Conservation (phyloP, 2,888 invertebrate genomes). For the Rhaphigaster nebulosa region DNA sequence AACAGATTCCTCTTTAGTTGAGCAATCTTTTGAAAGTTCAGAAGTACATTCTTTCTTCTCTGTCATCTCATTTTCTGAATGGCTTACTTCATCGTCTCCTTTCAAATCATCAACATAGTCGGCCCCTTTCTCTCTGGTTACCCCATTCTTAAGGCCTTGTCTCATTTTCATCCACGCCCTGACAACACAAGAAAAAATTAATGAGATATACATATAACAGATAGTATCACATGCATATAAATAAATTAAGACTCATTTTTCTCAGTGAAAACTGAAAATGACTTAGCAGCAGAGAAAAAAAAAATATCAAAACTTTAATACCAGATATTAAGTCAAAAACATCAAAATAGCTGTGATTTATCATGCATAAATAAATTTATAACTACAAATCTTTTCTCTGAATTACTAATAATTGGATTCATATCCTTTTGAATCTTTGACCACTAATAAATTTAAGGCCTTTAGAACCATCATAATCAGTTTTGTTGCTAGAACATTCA, state of each 20-base stretch:
- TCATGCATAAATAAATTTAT: no score
- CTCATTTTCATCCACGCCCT: slow-evolving; percentile 41
- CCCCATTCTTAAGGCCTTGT: neutral
- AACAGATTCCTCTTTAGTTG: neutral
- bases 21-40: neutral
- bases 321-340: no score
- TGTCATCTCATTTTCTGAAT: neutral
- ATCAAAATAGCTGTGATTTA: no score
- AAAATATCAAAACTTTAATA: no score
- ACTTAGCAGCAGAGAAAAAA: no score
- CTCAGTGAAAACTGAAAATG: no score
- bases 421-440: no score
- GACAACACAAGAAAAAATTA: neutral
- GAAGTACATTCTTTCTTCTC: neutral
- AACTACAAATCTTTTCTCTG: no score
- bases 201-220: neutral
- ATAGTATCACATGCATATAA: neutral
- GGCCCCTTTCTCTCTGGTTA: slow-evolving; percentile 52
- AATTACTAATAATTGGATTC: no score
- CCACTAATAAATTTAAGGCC: no score
- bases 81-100: slow-evolving; percentile 10
- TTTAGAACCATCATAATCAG: no score
- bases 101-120: neutral
- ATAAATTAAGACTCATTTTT: neutral
- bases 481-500: no score